Evolutionary conservation across 2,888 invertebrate species (phyloP), one percentile per base, ranked within the genome.

Genomic region (Cataglyphis cursor): DNA sequence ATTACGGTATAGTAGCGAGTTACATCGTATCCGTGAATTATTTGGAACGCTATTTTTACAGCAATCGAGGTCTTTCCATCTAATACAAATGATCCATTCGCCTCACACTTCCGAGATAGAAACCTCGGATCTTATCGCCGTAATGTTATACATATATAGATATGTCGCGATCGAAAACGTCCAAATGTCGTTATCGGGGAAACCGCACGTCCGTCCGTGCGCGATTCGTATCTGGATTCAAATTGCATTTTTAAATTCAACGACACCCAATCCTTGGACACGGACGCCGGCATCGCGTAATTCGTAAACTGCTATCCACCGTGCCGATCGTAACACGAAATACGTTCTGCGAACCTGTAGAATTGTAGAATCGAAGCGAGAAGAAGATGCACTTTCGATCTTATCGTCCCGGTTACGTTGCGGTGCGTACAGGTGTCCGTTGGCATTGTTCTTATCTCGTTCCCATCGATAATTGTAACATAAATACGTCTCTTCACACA

Each of bases 341-440:
- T 70, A n/a, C 72, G 31, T 31, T 10, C 41, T 57, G 44, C 38
- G 51, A 28, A 41, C 18, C 72, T 54, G 44, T 54, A 44, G 57
- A 61, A 61, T 73, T 44, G 73, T 72, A 73, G 35, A 80, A 80
- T 81, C 78, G 81, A 80, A 80, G 76, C 74, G 76, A 80, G 65
- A 83, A 80, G 65, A 83, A 76, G 83, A 75, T 76, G 88, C 82
- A 85, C 74, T 82, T 72, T 78, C 66, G 88, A 88, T 88, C 81
- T 81, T 88, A 88, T 88, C 88, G 62, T 35, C 41, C 12, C 21
- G 61, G 21, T 44, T 24, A 61, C 41, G 28, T 78, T 48, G 78
- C 38, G 28, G 18, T 48, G 28, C 65, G 54, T 31, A 76, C 78
- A 76, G 78, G 66, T 80, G 78, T 78, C 12, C 9, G 62, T 51